These are phyloP conservation scores for Ethmia dodecea DNA, from an alignment of 2,888 invertebrate species.

Conservation along the genomic window DNA sequence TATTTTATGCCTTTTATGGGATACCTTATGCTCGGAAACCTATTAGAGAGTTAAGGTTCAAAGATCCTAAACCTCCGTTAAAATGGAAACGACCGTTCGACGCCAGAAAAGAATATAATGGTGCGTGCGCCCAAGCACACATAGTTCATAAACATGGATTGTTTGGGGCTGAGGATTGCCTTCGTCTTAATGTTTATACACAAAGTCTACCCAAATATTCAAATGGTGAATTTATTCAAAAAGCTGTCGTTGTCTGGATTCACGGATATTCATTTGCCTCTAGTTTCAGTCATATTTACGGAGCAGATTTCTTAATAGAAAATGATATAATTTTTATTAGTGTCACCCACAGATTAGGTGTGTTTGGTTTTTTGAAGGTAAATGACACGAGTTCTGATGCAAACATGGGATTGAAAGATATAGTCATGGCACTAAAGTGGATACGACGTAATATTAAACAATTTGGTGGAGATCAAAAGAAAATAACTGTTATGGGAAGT, in stretches of 20 bases:
- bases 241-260: slow-evolving; percentile 58
- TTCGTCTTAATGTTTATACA: slow-evolving; percentile 83
- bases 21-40: slow-evolving; percentile 62
- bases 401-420: slow-evolving; percentile 70
- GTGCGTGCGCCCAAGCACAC: slow-evolving; percentile 80
- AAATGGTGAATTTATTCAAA: slow-evolving; percentile 31
- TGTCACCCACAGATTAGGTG: slow-evolving; percentile 57
- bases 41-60: slow-evolving; percentile 48
- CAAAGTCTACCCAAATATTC: slow-evolving; percentile 53
- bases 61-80: slow-evolving; percentile 43
- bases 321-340: slow-evolving; percentile 54
- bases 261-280: slow-evolving; percentile 65
- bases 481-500: slow-evolving; percentile 56
- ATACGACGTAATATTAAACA: slow-evolving; percentile 45
- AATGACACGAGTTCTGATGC: slow-evolving; percentile 45
- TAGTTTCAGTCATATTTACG: slow-evolving; percentile 62
- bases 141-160: slow-evolving; percentile 48
- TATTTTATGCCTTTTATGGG: slow-evolving; percentile 57
- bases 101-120: slow-evolving; percentile 65
- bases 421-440: slow-evolving; percentile 63
- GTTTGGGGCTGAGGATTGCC: slow-evolving; percentile 78
- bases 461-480: slow-evolving; percentile 55
- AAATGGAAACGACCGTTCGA: slow-evolving; percentile 76
- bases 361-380: slow-evolving; percentile 59
- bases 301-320: slow-evolving; percentile 62